Evolutionary conservation across 2,797 vertebrate species (phyloP).

Genomic region (Tokudaia tokunoshimensis): DNA sequence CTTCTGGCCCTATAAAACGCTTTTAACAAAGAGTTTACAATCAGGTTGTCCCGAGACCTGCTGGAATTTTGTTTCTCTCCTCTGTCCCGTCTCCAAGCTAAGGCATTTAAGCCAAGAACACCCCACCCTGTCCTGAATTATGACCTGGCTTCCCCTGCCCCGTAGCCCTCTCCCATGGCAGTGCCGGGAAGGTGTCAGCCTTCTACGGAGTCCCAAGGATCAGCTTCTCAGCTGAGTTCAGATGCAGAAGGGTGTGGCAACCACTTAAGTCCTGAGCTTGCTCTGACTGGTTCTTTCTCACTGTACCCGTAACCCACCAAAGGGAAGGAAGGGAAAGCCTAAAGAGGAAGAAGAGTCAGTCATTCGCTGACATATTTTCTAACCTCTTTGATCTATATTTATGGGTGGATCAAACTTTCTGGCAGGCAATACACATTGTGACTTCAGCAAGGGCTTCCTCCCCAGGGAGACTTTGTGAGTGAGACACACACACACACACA

Average conservation of each 20-base stretch:
- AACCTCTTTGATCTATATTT: not conserved
- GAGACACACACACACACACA: no score
- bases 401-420: not conserved
- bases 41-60: not conserved
- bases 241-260: not conserved
- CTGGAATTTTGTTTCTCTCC: slow-evolving; percentile 28
- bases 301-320: not conserved
- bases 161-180: rapidly evolving
- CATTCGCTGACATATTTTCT: not conserved
- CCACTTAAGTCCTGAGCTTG: not conserved
- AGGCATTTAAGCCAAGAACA: not conserved
- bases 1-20: not conserved
- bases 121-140: not conserved
- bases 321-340: not conserved
- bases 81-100: not conserved
- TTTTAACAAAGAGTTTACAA: not conserved
- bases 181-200: rapidly evolving
- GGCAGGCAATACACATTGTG: no score
- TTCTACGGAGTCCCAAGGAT: not conserved
- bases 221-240: not conserved
- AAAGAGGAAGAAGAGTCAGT: not conserved
- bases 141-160: no score
- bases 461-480: not conserved
- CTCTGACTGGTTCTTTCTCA: not conserved
- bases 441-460: not conserved